Percentiles rank a stretch among this genome's conserved stretches.
These are phyloP conservation scores for Metallyticus violacea DNA, from an alignment of 2,888 invertebrate genomes.

Conservation along the genomic window DNA sequence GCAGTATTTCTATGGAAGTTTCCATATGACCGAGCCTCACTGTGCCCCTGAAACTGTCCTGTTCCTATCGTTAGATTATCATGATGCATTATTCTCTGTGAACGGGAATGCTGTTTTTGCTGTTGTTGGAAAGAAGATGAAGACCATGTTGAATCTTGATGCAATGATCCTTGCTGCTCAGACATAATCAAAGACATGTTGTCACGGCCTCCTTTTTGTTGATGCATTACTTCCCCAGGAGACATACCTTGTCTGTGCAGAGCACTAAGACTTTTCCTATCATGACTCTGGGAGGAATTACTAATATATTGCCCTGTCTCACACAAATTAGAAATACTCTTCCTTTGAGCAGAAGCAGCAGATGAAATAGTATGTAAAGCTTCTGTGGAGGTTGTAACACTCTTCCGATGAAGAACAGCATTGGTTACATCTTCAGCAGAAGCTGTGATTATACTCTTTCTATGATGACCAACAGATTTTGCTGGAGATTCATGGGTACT, in stretches of 20 bases:
- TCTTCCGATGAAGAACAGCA: conserved; percentile 74
- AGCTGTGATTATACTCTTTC: conserved; percentile 67
- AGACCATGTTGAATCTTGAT: conserved; percentile 55
- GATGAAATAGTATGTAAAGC: conserved; percentile 67
- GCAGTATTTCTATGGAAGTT: conserved; percentile 48
- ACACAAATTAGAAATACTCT: conserved; percentile 75
- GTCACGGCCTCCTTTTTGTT: conserved; percentile 28
- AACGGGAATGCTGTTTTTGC: conserved; percentile 56
- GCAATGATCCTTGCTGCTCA: conserved; percentile 39
- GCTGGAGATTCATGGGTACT: conserved; percentile 24
- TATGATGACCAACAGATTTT: conserved; percentile 55
- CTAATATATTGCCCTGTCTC: conserved; percentile 68
- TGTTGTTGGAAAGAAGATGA: conserved; percentile 41
- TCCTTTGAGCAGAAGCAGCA: conserved; percentile 70
- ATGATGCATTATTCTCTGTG: conserved; percentile 58
- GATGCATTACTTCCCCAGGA: conserved; percentile 15
- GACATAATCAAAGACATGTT: conserved; percentile 48
- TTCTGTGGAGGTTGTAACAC: conserved; percentile 64
- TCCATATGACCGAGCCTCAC: conserved; percentile 66
- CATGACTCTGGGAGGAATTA: conserved; percentile 63
- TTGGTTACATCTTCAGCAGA: conserved; percentile 73
- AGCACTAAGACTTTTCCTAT: conserved; percentile 75
- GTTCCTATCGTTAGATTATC: conserved; percentile 72
- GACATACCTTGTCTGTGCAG: conserved; percentile 63
- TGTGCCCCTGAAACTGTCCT: conserved; percentile 62